Base-by-base conservation (phyloP, 1,140 invertebrate species). In the Chrysoperla carnea region DNA sequence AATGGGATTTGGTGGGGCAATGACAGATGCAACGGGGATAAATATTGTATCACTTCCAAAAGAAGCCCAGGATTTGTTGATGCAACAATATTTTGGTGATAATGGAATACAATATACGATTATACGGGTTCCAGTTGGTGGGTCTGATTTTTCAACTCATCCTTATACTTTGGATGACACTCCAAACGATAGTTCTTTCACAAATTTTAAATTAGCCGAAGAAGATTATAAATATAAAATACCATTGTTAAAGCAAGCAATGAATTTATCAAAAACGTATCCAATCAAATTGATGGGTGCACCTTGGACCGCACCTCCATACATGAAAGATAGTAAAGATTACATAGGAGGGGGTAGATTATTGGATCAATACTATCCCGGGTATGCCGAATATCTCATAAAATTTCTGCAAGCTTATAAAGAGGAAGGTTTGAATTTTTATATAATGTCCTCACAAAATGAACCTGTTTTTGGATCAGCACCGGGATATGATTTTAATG, bases 271-370 rank as follows among this genome's bases (percentile, higher is more conserved):
- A 47, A 55, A 6, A 50, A 61, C 23, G 7, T 11, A 38, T 49
- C 59, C 39, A 46, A 76, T 52, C 51, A 68, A 44, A 14, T 60
- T 90, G 2, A 63, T 90, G 44, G 74, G 69, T 0, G 68, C 75
- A 8, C 73, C 84, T 0, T 95, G 92, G 92, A 80, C 78, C 41
- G 72, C 90, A 0, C 92, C 92, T 0, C 59, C 66, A 6, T 96
- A 89, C 90, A 95, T 96, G 90, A 96, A 96, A 63, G 81, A 76
- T 0, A 87, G 82, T 50, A 64, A 78, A 15, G 61, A 58, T 40
- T 73, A 70, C 52, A 64, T 62, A 6, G 73, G 73, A 8, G n/a
- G 37, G 37, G 8, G 31, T 42, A 59, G 90, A 2, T 63, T 90
- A 45, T 73, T 69, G 0, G 69, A 36, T 28, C 23, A 41, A 41